Evolutionary conservation across 2,797 vertebrate species (phyloP).

Genomic region (Sciurus carolinensis): DNA sequence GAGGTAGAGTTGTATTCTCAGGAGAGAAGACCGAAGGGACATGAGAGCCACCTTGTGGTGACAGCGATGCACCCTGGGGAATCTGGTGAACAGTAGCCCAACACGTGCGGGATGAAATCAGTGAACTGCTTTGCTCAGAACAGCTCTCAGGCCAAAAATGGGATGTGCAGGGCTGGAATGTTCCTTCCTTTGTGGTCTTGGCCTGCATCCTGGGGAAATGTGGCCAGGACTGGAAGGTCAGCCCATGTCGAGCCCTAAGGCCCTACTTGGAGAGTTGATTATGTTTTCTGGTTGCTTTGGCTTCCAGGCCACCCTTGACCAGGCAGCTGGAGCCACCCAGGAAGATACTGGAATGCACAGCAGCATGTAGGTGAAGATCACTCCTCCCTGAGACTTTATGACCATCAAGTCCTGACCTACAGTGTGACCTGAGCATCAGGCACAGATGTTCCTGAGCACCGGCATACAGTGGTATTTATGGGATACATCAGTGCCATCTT

Average conservation of each 20-base stretch:
- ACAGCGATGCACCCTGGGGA: not conserved
- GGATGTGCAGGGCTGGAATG: not conserved
- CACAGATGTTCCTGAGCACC: not conserved
- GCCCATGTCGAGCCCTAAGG: not conserved
- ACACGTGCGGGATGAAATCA: not conserved
- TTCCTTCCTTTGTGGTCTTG: not conserved
- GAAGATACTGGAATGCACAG: not conserved
- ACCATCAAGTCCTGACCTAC: not conserved
- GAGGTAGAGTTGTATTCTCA: not conserved
- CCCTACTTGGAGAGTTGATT: not conserved
- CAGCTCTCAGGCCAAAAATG: not conserved
- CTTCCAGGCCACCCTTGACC: not conserved
- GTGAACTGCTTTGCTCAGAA: not conserved
- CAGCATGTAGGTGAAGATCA: not conserved
- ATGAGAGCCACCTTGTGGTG: slow-evolving; percentile 18
- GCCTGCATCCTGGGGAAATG: not conserved
- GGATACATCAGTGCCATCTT: not conserved
- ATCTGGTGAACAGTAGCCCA: not conserved
- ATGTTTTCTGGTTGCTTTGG: slow-evolving; percentile 23
- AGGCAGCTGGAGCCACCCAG: not conserved
- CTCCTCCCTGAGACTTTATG: slow-evolving; percentile 36
- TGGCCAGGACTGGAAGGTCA: not conserved
- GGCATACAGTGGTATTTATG: not conserved
- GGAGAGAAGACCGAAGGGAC: not conserved
- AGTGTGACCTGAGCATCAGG: not conserved